phyloP scores from a whole-genome alignment of 1,140 invertebrate genomes.

The Batillaria attramentaria region DNA sequence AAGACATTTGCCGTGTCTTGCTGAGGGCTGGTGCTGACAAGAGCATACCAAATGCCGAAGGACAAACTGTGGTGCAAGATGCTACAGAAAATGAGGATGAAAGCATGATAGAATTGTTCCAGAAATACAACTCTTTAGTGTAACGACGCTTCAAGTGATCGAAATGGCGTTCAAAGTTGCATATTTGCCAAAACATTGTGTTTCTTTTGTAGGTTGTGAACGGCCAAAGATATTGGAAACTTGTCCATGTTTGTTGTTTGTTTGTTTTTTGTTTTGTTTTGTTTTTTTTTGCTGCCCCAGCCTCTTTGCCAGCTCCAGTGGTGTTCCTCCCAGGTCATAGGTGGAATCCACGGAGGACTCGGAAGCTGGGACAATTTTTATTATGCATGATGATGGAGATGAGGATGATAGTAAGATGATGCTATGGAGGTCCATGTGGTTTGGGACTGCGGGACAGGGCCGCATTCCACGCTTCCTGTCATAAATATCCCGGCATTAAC shows the following conservation, averaged over 20 bases:
- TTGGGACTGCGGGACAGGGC: too few relatives aligned
- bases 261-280: neutral
- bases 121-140: conserved; percentile 22
- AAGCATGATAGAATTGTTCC: conserved; percentile 42
- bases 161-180: neutral
- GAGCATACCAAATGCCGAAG: conserved; percentile 30
- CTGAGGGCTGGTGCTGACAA: conserved; percentile 58
- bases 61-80: neutral
- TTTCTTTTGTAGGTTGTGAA: neutral
- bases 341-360: too few relatives aligned
- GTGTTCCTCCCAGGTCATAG: too few relatives aligned
- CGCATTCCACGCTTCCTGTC: too few relatives aligned
- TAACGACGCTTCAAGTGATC: neutral
- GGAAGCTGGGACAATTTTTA: too few relatives aligned
- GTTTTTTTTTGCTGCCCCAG: neutral
- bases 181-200: neutral
- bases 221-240: neutral
- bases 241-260: neutral
- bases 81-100: conserved; percentile 53
- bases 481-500: too few relatives aligned
- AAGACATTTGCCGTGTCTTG: conserved; percentile 42
- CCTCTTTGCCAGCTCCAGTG: neutral
- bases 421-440: too few relatives aligned
- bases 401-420: too few relatives aligned
- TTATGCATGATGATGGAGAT: too few relatives aligned